Evolutionary conservation across 2,888 invertebrate genomes (phyloP).

Genomic region (Cheilosia pagana): DNA sequence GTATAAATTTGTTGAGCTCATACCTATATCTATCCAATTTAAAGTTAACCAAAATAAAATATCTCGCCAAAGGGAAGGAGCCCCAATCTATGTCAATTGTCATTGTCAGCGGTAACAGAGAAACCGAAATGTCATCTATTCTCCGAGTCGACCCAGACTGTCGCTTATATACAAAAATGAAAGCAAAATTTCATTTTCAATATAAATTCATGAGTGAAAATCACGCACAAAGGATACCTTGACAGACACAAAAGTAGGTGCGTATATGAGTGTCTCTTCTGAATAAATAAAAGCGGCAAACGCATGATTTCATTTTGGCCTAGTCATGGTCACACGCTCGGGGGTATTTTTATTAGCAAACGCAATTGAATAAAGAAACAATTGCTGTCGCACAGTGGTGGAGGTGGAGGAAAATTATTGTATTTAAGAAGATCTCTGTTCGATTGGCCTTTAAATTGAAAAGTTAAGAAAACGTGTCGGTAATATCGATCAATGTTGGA

Average conservation of each 20-base stretch:
- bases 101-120: not conserved
- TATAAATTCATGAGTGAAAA: slow-evolving; percentile 72
- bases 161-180: not conserved
- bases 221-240: slow-evolving; percentile 3
- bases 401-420: too few species aligned
- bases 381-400: too few species aligned
- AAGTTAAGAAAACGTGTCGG: too few species aligned
- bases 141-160: not conserved
- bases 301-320: slow-evolving; percentile 21
- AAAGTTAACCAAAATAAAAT: not conserved
- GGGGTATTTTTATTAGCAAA: slow-evolving; percentile 8
- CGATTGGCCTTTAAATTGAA: too few species aligned
- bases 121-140: slow-evolving; percentile 5
- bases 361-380: too few species aligned
- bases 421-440: too few species aligned
- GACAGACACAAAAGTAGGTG: not conserved
- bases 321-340: slow-evolving; percentile 16
- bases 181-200: slow-evolving; percentile 62
- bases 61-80: not conserved
- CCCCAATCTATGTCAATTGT: not conserved
- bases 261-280: slow-evolving; percentile 21
- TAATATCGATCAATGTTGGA: too few species aligned
- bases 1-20: not conserved
- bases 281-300: slow-evolving; percentile 50
- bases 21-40: not conserved